These are phyloP conservation scores for Sarcophaga rosellei DNA, from an alignment of 2,888 invertebrate genomes.

Conservation along the genomic window DNA sequence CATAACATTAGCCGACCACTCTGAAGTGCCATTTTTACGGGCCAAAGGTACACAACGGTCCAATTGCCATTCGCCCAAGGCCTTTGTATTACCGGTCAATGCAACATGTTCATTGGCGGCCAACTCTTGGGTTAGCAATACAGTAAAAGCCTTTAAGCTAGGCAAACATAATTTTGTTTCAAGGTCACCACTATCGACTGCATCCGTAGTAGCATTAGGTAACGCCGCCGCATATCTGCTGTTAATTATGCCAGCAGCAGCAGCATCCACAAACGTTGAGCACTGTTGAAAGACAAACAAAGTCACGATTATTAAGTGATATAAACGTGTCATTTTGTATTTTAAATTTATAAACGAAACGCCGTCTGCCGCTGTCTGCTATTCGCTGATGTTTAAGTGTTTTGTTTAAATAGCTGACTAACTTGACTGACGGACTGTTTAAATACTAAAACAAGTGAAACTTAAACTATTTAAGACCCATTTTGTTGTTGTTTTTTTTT, in stretches of 20 bases:
- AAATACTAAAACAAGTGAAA: slow-evolving; percentile 6
- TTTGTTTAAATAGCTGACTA: slow-evolving; percentile 12
- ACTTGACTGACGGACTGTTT: too few species aligned
- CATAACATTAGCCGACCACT: slow-evolving; percentile 85
- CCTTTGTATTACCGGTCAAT: slow-evolving; percentile 86
- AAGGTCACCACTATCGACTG: not conserved
- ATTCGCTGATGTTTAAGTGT: not conserved
- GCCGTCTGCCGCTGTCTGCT: too few species aligned
- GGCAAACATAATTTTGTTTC: slow-evolving; percentile 69
- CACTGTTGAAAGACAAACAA: slow-evolving; percentile 73
- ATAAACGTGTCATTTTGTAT: slow-evolving; percentile 41
- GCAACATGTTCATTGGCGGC: slow-evolving; percentile 86
- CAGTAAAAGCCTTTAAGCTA: slow-evolving; percentile 73
- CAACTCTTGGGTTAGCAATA: slow-evolving; percentile 82
- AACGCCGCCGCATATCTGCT: not conserved
- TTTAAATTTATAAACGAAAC: not conserved
- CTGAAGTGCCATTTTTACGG: slow-evolving; percentile 66
- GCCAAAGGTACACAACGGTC: slow-evolving; percentile 82
- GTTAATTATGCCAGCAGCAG: slow-evolving; percentile 47
- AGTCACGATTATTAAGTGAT: slow-evolving; percentile 69
- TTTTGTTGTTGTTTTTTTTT: not conserved
- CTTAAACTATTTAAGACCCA: slow-evolving; percentile 33
- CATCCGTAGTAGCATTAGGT: not conserved
- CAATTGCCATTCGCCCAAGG: slow-evolving; percentile 88
- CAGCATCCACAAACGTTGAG: slow-evolving; percentile 73